A percentile compares a stretch with the other conserved stretches of the same genome.
These are phyloP conservation scores for Lapara coniferarum DNA, from an alignment of 2,888 invertebrate species.

Conservation along the genomic window DNA sequence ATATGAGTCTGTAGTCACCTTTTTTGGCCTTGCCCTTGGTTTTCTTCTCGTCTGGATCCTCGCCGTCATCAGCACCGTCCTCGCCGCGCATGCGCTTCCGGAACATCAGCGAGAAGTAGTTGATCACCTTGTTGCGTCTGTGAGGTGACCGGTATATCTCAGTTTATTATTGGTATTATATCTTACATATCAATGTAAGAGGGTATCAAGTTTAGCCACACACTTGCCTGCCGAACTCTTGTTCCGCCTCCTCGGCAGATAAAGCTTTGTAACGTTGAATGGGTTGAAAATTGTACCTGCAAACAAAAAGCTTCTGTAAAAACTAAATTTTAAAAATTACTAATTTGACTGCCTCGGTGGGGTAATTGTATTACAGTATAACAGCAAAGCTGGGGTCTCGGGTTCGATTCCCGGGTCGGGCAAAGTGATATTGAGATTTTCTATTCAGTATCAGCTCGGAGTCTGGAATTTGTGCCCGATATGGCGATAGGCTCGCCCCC, in stretches of 20 bases:
- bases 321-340: not conserved
- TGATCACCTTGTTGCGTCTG: slow-evolving; percentile 97
- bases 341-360: no score
- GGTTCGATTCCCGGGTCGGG: no score
- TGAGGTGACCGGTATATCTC: no score
- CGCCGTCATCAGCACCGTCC: slow-evolving; percentile 86
- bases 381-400: no score
- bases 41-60: slow-evolving; percentile 87
- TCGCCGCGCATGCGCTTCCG: slow-evolving; percentile 92
- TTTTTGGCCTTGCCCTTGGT: slow-evolving; percentile 83
- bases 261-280: slow-evolving; percentile 96
- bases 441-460: no score
- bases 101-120: slow-evolving; percentile 97
- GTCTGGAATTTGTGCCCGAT: no score
- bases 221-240: slow-evolving; percentile 91
- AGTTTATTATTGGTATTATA: no score
- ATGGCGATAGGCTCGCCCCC: no score
- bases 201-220: not conserved
- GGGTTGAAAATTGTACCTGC: slow-evolving; percentile 94
- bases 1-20: slow-evolving; percentile 45
- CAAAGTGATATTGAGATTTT: no score
- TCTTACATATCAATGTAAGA: not conserved
- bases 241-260: slow-evolving; percentile 98
- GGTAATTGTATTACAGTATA: no score
- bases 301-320: slow-evolving; percentile 25